Percentiles rank a stretch among this genome's conserved stretches.
Conservation (phyloP, 2,797 vertebrate species). For the Sardinella longiceps region DNA sequence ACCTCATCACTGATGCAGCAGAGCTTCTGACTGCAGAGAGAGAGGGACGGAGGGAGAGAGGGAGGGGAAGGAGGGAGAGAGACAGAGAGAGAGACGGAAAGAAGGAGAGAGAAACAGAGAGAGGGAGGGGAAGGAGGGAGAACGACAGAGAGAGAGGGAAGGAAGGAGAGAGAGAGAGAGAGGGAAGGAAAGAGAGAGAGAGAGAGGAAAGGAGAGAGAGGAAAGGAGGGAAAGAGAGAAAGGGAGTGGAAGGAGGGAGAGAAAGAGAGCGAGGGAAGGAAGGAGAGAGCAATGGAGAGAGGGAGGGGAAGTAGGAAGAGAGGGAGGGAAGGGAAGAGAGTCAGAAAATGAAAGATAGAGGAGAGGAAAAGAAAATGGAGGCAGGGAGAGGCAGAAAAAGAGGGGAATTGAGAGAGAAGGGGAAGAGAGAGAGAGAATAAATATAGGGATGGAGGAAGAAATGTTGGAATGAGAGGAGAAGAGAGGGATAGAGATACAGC, state of each 20-base stretch:
- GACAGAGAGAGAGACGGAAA: constrained; percentile 28
- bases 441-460: neutral
- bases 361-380: neutral
- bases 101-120: constrained; percentile 41
- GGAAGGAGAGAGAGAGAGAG: neutral
- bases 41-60: constrained; percentile 13
- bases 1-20: constrained; percentile 79
- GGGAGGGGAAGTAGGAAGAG: neutral
- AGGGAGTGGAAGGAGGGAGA: neutral
- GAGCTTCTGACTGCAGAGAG: constrained; percentile 72
- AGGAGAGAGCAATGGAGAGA: neutral
- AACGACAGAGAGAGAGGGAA: neutral
- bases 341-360: neutral
- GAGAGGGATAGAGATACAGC: neutral
- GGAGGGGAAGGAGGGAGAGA: constrained; percentile 46
- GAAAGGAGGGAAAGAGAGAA: constrained; percentile 12
- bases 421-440: neutral
- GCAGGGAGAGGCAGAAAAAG: neutral
- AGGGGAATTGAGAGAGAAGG: neutral
- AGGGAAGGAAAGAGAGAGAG: neutral
- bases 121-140: constrained; percentile 41
- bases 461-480: neutral
- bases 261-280: too few relatives aligned
- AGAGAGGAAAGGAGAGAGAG: constrained; percentile 52
- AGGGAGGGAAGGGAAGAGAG: neutral